Conservation (phyloP, 64 coral and sea anemone species). For the Stichodactyla mertensii region DNA sequence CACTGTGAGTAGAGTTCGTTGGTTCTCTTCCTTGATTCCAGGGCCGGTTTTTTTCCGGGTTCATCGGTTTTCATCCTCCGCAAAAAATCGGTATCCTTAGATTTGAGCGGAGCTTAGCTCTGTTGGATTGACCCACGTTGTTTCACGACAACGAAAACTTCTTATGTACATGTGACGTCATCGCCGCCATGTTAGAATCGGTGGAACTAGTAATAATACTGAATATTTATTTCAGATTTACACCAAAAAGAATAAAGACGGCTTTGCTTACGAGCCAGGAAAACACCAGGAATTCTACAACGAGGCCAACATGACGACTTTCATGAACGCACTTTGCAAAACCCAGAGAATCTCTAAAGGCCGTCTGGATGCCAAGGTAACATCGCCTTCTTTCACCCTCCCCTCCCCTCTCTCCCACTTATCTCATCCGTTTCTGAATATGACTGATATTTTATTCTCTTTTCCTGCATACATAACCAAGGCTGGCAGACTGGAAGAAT, state of each 20-base stretch:
- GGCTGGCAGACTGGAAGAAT: slow-evolving; percentile 81
- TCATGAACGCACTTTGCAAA: slow-evolving; percentile 83
- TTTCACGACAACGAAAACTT: no score
- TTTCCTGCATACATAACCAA: slow-evolving; percentile 20
- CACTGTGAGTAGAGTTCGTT: neutral
- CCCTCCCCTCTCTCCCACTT: neutral
- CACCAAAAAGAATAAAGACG: slow-evolving; percentile 81
- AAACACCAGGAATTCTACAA: slow-evolving; percentile 86
- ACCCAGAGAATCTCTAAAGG: slow-evolving; percentile 68
- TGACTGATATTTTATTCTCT: neutral
- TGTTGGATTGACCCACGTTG: no score
- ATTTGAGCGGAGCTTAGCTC: no score
- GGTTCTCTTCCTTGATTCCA: neutral
- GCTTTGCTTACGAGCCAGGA: slow-evolving; percentile 81
- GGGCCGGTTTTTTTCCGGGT: no score
- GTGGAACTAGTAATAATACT: neutral
- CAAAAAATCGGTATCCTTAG: no score
- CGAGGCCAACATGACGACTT: slow-evolving; percentile 75
- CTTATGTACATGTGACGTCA: neutral
- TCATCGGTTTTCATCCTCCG: no score
- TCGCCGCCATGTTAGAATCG: no score
- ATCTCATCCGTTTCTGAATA: neutral
- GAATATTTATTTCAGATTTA: slow-evolving; percentile 13
- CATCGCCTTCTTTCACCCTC: neutral
- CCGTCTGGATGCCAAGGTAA: slow-evolving; percentile 78